Evolutionary conservation across 2,888 invertebrate genomes (phyloP), one percentile per base, ranked within the genome.

Genomic region (Eupsilia transversa): DNA sequence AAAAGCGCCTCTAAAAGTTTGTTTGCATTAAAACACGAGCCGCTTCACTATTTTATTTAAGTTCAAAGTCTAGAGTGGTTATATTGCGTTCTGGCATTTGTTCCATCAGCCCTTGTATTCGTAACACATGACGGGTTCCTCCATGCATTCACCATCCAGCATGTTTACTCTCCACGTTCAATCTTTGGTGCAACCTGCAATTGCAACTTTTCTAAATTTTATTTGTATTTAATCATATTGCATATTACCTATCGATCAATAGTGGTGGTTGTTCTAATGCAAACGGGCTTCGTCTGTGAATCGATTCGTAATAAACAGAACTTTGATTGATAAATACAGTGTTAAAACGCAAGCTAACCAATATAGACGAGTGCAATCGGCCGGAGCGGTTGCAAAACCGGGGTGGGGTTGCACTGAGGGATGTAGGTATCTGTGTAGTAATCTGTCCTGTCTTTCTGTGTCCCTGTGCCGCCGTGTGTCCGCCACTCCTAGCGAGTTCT

Each of bases 401-500:
- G 96, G 96, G 95, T 95, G 95, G 95, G 96, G 96, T 95, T 95
- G 96, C 96, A 96, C 96, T 96, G 95, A 96, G 96, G 96, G 96
- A 93, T 95, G 96, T 96, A 96, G 96, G 96, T 97, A 96, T 96
- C 94, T 96, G 96, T 96, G 96, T 97, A 96, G 97, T 97, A 97
- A 97, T 96, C 96, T 96, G 96, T 96, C 97, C 96, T 96, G 97
- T 97, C 96, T 96, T 96, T 97, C 96, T 97, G 97, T 97, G 97
- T 97, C 97, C 97, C 97, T 97, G 97, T 97, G 96, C 96, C 96
- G 96, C 96, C 96, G 96, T 96, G 96, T 97, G 97, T 97, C 96
- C 97, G 97, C 97, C 97, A 97, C 97, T 97, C 97, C 98, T 98
- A 99, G 99, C 98, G 98, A 98, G 98, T 99, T 99, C 98, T 99